A percentile compares a stretch with the other conserved stretches of the same genome.
Evolutionary conservation across 2,888 invertebrate genomes (phyloP).

Genomic region (Thecophora atra): DNA sequence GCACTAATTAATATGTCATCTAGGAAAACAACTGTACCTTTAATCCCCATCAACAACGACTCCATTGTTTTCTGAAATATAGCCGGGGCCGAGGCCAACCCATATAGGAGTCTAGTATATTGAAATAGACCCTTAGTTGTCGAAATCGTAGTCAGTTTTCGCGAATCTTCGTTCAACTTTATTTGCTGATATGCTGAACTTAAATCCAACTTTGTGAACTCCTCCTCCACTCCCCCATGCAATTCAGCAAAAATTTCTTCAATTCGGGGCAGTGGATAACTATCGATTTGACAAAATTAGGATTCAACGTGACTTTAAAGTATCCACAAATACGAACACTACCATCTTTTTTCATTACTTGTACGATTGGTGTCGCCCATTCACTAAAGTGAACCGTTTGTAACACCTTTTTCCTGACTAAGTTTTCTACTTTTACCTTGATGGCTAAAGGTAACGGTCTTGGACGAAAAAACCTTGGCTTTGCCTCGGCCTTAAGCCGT

Average conservation of each 20-base stretch:
- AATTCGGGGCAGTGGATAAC: conserved; percentile 51
- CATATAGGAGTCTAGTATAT: conserved; percentile 52
- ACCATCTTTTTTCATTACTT: conserved; percentile 56
- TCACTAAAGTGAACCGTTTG: conserved; percentile 40
- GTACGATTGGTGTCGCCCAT: conserved; percentile 59
- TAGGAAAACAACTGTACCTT: conserved; percentile 41
- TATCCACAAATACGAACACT: conserved; percentile 45
- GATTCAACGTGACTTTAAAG: conserved; percentile 49
- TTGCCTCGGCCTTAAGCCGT: conserved; percentile 26
- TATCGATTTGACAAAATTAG: conserved; percentile 47
- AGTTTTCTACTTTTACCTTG: conserved; percentile 37
- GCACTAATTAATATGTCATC: conserved; percentile 53
- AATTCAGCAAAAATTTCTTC: conserved; percentile 51
- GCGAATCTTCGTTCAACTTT: conserved; percentile 50
- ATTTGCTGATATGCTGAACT: conserved; percentile 57
- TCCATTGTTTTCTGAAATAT: conserved; percentile 58
- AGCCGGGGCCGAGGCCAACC: conserved; percentile 58
- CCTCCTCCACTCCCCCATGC: conserved; percentile 40
- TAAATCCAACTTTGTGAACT: conserved; percentile 44
- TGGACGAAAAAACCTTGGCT: conserved; percentile 40
- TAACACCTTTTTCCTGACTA: conserved; percentile 37
- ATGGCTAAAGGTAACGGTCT: conserved; percentile 37
- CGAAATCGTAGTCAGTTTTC: conserved; percentile 50
- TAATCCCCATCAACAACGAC: conserved; percentile 49
- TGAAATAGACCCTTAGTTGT: conserved; percentile 46